phyloP scores from a whole-genome alignment of 2,113 vertebrate genomes.

The Donacobius atricapilla region DNA sequence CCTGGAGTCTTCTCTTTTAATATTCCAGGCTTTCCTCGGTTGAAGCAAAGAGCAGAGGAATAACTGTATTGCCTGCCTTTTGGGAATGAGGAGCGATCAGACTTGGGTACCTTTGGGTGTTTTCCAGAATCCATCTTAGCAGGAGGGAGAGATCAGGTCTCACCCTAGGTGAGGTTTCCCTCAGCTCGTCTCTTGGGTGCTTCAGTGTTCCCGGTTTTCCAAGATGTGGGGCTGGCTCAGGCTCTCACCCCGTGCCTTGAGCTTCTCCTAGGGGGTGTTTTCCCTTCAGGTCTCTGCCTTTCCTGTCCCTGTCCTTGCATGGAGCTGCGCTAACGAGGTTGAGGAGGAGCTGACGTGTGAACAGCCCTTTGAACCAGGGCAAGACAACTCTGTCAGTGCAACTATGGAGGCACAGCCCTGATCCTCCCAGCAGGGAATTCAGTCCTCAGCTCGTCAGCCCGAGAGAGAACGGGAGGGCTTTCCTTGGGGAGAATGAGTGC shows the following conservation, averaged over 20 bases:
- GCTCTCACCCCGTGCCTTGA: neutral
- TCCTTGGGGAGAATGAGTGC: accelerated
- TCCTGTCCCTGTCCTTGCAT: neutral
- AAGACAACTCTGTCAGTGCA: neutral
- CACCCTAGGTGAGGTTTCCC: neutral
- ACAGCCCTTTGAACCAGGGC: neutral
- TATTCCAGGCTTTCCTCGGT: neutral
- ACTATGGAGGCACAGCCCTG: neutral
- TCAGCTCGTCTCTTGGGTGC: accelerated
- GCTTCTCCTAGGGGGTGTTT: neutral
- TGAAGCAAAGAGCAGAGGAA: neutral
- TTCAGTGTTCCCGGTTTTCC: neutral
- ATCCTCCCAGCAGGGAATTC: accelerated
- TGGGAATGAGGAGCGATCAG: neutral
- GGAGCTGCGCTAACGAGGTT: neutral
- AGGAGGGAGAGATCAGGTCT: neutral
- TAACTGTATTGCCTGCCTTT: neutral
- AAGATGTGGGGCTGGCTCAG: neutral
- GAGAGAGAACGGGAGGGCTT: neutral
- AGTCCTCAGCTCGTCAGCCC: neutral
- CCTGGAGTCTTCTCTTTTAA: neutral
- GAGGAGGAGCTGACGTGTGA: neutral
- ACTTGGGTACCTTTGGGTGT: neutral
- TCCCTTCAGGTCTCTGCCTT: neutral
- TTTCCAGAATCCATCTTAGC: neutral